A percentile compares a stretch with the other conserved stretches of the same genome.
Evolutionary conservation across 2,113 vertebrate species (phyloP).

Genomic region (Vimba vimba): DNA sequence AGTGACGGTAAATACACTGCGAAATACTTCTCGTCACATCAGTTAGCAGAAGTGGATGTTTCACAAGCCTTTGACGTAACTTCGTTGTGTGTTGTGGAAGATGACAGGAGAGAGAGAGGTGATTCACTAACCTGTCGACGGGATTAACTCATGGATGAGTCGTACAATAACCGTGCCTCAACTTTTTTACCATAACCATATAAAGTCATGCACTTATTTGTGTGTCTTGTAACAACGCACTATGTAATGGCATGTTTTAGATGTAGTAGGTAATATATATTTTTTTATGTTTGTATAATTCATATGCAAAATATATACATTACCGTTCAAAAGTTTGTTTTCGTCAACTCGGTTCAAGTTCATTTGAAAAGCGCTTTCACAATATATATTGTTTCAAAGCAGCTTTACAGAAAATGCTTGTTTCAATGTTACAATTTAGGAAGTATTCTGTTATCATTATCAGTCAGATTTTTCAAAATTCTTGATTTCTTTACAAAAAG

Average conservation of each 20-base stretch:
- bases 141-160: conserved; percentile 30
- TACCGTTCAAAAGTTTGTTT: not conserved
- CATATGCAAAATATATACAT: not conserved
- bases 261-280: not conserved
- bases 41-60: conserved; percentile 4
- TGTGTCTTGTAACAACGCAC: not conserved
- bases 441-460: no score
- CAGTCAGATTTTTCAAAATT: no score
- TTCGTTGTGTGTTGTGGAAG: conserved; percentile 59
- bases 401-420: no score
- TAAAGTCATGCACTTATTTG: not conserved
- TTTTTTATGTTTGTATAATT: not conserved
- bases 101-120: conserved; percentile 21
- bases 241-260: not conserved
- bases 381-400: no score
- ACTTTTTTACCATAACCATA: not conserved
- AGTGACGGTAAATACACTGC: not conserved
- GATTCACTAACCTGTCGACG: conserved; percentile 61
- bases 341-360: not conserved
- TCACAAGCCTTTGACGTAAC: conserved; percentile 52
- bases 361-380: no score
- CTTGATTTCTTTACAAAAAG: no score
- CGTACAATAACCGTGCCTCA: no score
- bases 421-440: no score
- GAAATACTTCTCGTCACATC: conserved; percentile 13